Conservation (phyloP, 2,113 vertebrate genomes). For the Nesogale talazaci region DNA sequence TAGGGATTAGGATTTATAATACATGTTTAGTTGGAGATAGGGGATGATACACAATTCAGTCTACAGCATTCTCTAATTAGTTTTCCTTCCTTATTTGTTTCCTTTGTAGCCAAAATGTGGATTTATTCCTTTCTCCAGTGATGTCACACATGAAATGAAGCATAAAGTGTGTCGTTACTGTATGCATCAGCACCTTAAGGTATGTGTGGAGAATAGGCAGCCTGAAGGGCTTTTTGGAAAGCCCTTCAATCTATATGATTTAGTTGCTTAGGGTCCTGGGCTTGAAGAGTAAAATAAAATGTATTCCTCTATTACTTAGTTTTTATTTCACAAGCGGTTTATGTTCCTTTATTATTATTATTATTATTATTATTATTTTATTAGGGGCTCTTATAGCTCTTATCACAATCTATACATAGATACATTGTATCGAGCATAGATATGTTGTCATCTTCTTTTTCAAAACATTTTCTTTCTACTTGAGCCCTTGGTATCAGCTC, state of each 20-base stretch:
- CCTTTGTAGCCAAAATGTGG: constrained; percentile 96
- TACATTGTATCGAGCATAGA: no score
- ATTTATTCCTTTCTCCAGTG: constrained; percentile 94
- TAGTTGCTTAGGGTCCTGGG: background rate
- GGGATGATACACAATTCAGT: background rate
- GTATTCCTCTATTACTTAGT: background rate
- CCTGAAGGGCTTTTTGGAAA: rapidly evolving
- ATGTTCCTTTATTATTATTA: background rate
- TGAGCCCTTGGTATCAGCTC: no score
- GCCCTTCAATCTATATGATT: background rate
- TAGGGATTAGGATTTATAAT: background rate
- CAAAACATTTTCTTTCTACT: no score
- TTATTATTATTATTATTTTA: no score
- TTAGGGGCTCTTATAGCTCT: no score
- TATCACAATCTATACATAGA: no score
- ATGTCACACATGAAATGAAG: constrained; percentile 95
- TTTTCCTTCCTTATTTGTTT: constrained; percentile 41
- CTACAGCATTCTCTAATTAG: background rate
- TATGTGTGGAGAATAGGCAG: constrained; percentile 33
- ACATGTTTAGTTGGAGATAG: background rate
- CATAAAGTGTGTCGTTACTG: constrained; percentile 97
- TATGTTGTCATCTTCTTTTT: no score
- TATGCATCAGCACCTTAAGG: constrained; percentile 97
- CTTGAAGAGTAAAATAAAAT: background rate
- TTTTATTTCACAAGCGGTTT: constrained; percentile 29